phyloP scores from a whole-genome alignment of 2,888 invertebrate genomes.

The Dendrolimus pini region DNA sequence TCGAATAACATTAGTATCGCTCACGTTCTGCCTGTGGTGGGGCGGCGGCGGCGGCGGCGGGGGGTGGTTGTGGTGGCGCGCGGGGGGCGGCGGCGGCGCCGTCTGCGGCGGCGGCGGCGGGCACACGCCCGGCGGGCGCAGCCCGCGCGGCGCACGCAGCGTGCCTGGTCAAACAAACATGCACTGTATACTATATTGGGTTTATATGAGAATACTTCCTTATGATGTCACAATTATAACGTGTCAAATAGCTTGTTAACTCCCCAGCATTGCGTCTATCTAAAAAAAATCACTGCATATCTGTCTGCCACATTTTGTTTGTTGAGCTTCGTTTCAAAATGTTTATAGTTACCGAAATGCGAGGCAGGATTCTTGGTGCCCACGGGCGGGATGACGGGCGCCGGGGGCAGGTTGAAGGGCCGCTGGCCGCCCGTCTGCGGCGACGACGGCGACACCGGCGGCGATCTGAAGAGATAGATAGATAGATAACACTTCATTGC shows the following conservation, averaged over 20 bases:
- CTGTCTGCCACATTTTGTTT: too few relatives aligned
- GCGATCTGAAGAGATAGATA: constrained; percentile 37
- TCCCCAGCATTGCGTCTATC: too few relatives aligned
- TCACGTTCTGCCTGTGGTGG: constrained; percentile 34
- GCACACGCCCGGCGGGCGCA: constrained; percentile 74
- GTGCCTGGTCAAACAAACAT: constrained; percentile 37
- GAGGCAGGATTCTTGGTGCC: constrained; percentile 64
- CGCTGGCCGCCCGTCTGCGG: constrained; percentile 35
- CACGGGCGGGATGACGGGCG: constrained; percentile 43
- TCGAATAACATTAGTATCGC: constrained; percentile 5
- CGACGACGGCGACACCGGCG: constrained; percentile 66
- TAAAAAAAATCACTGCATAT: too few relatives aligned
- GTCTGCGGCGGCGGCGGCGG: constrained; percentile 77
- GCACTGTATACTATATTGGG: too few relatives aligned
- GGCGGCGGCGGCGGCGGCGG: constrained; percentile 73
- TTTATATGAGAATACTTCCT: too few relatives aligned
- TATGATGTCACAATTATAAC: too few relatives aligned
- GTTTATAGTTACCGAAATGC: constrained; percentile 48
- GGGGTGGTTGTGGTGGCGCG: constrained; percentile 49
- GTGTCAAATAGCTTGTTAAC: too few relatives aligned
- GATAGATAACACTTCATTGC: too few relatives aligned
- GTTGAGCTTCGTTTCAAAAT: too few relatives aligned
- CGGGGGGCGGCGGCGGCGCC: constrained; percentile 69
- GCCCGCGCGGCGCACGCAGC: constrained; percentile 61
- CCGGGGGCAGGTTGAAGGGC: constrained; percentile 35